phyloP scores from a whole-genome alignment of 2,888 invertebrate species.

The Xiphydria camelus region DNA sequence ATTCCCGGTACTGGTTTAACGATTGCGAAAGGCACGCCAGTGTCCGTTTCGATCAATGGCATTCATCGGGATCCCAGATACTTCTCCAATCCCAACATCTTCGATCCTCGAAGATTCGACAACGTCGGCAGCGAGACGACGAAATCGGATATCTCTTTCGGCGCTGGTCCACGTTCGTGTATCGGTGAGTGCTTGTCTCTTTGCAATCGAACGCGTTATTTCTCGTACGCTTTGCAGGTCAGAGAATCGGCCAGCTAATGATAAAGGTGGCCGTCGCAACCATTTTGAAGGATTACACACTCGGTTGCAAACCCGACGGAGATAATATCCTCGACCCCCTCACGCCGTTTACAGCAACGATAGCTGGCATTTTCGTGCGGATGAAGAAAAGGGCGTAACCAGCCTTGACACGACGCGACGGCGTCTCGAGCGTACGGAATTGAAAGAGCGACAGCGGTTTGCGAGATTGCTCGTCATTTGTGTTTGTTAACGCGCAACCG shows the following conservation, averaged over 20 bases:
- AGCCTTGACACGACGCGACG: too few species aligned
- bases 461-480: too few species aligned
- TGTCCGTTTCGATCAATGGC: conserved; percentile 36
- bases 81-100: conserved; percentile 33
- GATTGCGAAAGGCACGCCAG: conserved; percentile 33
- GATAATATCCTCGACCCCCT: conserved; percentile 23
- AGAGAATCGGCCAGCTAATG: conserved; percentile 35
- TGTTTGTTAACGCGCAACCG: too few species aligned
- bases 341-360: conserved; percentile 32
- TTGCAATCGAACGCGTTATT: conserved; percentile 1
- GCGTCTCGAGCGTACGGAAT: too few species aligned
- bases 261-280: conserved; percentile 34
- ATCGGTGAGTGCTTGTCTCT: conserved; percentile 29
- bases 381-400: conserved; percentile 28
- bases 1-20: conserved; percentile 32
- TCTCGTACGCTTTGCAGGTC: conserved; percentile 26
- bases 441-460: too few species aligned
- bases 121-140: conserved; percentile 22
- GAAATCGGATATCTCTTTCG: conserved; percentile 33
- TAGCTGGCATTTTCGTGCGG: conserved; percentile 30
- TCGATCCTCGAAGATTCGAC: conserved; percentile 35
- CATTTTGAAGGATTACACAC: conserved; percentile 30
- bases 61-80: conserved; percentile 36
- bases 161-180: conserved; percentile 42
- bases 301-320: conserved; percentile 21